phyloP scores from a whole-genome alignment of 2,113 vertebrate genomes.

The Carlito syrichta region DNA sequence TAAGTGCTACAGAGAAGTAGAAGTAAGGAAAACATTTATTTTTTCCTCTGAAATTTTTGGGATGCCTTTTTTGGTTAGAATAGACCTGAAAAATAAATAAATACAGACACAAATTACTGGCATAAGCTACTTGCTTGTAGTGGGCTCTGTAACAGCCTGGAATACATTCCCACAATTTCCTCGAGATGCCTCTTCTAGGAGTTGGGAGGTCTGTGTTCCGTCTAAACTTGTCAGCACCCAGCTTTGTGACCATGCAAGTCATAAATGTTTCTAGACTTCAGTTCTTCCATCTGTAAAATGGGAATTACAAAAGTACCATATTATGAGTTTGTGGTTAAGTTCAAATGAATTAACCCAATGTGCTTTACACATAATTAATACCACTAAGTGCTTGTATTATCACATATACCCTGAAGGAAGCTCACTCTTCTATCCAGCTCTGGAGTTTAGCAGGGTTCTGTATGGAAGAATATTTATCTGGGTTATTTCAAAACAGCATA shows the following conservation, averaged over 20 bases:
- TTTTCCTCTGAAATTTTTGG: not conserved
- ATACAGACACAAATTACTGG: not conserved
- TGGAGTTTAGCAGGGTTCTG: not conserved
- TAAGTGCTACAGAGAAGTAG: not conserved
- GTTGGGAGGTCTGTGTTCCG: too few relatives aligned
- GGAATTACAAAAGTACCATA: too few relatives aligned
- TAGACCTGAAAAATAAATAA: not conserved
- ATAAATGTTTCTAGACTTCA: not conserved
- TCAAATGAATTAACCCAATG: not conserved
- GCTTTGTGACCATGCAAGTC: not conserved
- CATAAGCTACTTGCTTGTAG: too few relatives aligned
- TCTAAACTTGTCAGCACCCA: not conserved
- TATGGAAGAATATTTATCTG: not conserved
- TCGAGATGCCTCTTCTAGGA: accelerated
- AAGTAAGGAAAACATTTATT: not conserved
- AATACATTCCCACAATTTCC: not conserved
- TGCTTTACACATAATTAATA: not conserved
- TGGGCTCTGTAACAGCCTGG: not conserved
- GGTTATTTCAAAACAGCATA: not conserved
- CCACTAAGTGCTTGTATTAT: not conserved
- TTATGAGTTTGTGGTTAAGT: not conserved
- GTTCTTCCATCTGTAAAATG: not conserved
- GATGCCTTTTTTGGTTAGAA: not conserved
- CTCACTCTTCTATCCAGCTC: not conserved
- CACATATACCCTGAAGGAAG: not conserved